Evolutionary conservation across 23 tunicate genomes (phyloP), one percentile per base, ranked within the genome.

Genomic region (Aplidium turbinatum): DNA sequence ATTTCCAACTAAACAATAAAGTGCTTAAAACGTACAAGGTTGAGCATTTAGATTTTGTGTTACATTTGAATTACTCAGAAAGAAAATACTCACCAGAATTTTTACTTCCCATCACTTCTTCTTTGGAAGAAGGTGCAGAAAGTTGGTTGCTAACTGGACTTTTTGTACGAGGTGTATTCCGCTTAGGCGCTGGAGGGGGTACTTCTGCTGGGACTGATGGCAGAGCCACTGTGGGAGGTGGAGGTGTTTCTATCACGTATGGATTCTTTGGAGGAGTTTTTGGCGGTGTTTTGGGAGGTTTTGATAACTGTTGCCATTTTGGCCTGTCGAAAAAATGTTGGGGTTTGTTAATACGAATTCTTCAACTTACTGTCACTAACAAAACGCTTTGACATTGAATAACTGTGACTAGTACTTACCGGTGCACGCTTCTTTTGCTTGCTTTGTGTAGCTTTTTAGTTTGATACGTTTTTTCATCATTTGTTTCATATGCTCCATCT

Each of bases 401-500:
- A 42, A 42, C 11, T 42, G n/a, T n/a, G 11, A 42, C 16, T 9
- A 54, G 5, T 5, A 29, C 72, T 61, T 46, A 76, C 82, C 60
- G 40, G 27, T 61, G 62, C 28, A 60, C 71, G 32, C 23, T 45
- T 60, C 68, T 76, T 47, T 76, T 76, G 60, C 42, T 60, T 11
- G 72, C 28, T 46, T 76, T 76, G 24, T 61, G 33, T 61, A 47
- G 9, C 42, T 76, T 76, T 23, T 62, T 76, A 1, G 82, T 23
- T 47, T 76, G 72, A 47, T 61, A 62, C n/a, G 71, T 31, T 32
- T 62, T 61, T 9, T 32, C 25, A 30, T 76, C 71, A 4, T 22
- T 30, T 4, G 42, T 46, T 68, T 80, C 85, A 34, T 68, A 80
- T 9, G 85, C 40, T 13, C 68, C 47, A 9, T 80, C 85, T 80